Percentiles rank a stretch among this genome's conserved stretches.
Evolutionary conservation across 2,113 vertebrate genomes (phyloP).

Genomic region (Cisticola juncidis): DNA sequence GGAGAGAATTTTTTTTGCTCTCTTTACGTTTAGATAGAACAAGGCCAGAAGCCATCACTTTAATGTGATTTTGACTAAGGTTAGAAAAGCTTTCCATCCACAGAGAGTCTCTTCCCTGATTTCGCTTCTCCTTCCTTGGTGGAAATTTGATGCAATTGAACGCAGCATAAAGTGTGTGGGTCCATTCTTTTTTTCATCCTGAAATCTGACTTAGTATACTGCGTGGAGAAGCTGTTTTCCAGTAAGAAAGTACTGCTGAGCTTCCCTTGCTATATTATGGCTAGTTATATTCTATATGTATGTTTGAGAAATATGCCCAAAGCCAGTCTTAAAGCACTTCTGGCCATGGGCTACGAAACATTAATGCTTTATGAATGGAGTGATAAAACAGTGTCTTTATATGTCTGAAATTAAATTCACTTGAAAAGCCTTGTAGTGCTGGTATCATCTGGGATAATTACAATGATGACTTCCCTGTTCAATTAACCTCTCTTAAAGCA

Average conservation of each 20-base stretch:
- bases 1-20: neutral
- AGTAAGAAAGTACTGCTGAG: neutral
- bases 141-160: neutral
- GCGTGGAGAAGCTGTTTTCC: neutral
- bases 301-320: neutral
- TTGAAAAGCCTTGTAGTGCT: neutral
- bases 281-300: neutral
- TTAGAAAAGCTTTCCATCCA: neutral
- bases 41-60: neutral
- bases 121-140: neutral
- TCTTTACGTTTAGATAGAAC: neutral
- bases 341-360: neutral
- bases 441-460: slow-evolving; percentile 3
- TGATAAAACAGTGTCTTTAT: neutral
- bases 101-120: neutral
- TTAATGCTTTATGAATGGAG: neutral
- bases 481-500: slow-evolving; percentile 38
- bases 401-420: neutral
- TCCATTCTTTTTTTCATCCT: neutral
- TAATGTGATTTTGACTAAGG: neutral
- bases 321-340: neutral
- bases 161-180: neutral
- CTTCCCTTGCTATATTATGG: neutral
- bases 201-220: neutral
- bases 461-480: neutral